phyloP scores from a whole-genome alignment of 2,888 invertebrate species.

The Crioceris asparagi region DNA sequence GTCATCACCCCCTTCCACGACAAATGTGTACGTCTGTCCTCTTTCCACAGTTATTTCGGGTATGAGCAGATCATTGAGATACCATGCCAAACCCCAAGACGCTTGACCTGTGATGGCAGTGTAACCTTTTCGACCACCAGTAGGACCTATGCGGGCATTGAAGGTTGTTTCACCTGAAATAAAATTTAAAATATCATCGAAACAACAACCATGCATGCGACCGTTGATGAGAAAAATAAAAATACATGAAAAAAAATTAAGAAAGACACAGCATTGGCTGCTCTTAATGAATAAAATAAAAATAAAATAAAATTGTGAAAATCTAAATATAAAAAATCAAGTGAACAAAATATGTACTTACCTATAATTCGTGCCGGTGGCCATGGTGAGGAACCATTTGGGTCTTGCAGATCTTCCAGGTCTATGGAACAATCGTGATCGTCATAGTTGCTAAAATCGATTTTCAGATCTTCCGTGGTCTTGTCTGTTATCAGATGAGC shows the following conservation, averaged over 20 bases:
- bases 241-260: background rate
- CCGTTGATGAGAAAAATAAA: background rate
- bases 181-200: background rate
- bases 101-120: constrained; percentile 68
- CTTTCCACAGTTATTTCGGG: constrained; percentile 83
- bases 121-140: constrained; percentile 72
- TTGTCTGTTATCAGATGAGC: constrained; percentile 67
- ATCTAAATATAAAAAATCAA: too few relatives aligned
- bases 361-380: constrained; percentile 49
- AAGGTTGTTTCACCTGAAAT: constrained; percentile 47
- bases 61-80: constrained; percentile 80
- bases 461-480: constrained; percentile 59
- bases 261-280: background rate
- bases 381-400: constrained; percentile 57
- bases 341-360: constrained; percentile 16
- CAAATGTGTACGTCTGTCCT: constrained; percentile 75
- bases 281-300: background rate
- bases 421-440: constrained; percentile 64
- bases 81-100: constrained; percentile 89
- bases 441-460: constrained; percentile 65
- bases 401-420: constrained; percentile 50
- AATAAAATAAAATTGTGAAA: background rate
- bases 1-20: constrained; percentile 78
- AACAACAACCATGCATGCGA: background rate
- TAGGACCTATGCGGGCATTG: constrained; percentile 71